Evolutionary conservation across 2,888 invertebrate genomes (phyloP), one percentile per base, ranked within the genome.

Genomic region (Oxytorus armatus): DNA sequence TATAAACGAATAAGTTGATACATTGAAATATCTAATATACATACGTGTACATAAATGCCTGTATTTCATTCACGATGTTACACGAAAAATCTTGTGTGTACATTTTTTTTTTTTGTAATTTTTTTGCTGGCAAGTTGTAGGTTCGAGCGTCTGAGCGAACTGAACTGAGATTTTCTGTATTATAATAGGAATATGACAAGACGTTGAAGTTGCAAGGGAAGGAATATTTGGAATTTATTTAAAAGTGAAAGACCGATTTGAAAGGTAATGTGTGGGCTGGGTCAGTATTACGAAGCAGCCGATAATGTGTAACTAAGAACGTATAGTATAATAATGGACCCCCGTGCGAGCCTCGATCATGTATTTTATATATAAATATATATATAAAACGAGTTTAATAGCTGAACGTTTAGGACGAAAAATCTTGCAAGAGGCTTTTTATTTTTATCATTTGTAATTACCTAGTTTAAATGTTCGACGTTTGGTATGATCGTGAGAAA

Each of bases 301-400:
- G 81, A 83, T 82, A 77, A 81, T 69, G 77, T 74, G 81, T 81
- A 81, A 81, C 77, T 80, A 61, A 66, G 76, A 82, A 81, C 84
- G 82, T 85, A 84, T 84, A 85, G 82, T 70, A 86, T 86, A 84
- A 87, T 87, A 86, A 87, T 86, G 86, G 86, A 86, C 85, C 86
- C 77, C 86, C 77, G 86, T 87, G 88, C 86, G 88, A 89, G 90
- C 89, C 89, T 90, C 90, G 89, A 89, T 90, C 88, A 89, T 91
- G 91, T 91, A 90, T 90, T 90, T 90, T 91, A 90, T 90, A 90
- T 89, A 90, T 89, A 89, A 85, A 88, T 89, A 88, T 88, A 86
- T 85, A 86, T 83, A 87, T 84, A 86, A 86, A 86, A 86, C 86
- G 85, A 87, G 87, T 87, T 87, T 86, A 86, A 87, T 87, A 88